phyloP scores from a whole-genome alignment of 2,113 vertebrate genomes.

The Pedionomus torquatus region DNA sequence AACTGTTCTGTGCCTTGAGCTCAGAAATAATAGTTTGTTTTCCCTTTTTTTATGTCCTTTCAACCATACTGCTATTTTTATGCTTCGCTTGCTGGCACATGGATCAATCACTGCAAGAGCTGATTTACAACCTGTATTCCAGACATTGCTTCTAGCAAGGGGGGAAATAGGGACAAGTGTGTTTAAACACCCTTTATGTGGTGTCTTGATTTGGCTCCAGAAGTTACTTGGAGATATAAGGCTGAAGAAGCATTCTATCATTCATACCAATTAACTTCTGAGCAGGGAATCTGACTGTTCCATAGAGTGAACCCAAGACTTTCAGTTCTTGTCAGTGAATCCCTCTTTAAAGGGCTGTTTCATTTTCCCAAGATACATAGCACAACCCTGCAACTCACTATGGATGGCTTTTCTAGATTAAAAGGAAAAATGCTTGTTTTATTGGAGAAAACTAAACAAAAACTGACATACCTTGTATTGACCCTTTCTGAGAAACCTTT shows the following conservation, averaged over 20 bases:
- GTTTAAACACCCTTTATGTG: constrained; percentile 27
- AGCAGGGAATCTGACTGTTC: background rate
- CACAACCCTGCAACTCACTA: background rate
- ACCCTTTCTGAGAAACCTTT: background rate
- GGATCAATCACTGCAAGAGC: constrained; percentile 16
- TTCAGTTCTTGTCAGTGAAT: background rate
- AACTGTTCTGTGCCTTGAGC: background rate
- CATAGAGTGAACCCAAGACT: background rate
- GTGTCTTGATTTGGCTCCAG: background rate
- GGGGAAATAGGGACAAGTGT: background rate
- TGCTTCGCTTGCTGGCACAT: constrained; percentile 12
- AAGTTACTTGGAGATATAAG: background rate
- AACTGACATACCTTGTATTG: background rate
- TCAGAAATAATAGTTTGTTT: constrained; percentile 37
- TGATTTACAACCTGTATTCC: constrained; percentile 54
- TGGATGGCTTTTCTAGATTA: background rate
- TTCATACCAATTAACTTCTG: constrained; percentile 17
- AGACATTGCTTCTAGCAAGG: background rate
- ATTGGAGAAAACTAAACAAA: constrained; percentile 24
- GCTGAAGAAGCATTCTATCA: background rate
- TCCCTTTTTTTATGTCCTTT: constrained; percentile 5
- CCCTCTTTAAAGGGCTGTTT: background rate
- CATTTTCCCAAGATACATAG: background rate
- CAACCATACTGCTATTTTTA: constrained; percentile 43
- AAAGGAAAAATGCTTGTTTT: constrained; percentile 22